Conservation (phyloP, 1,140 invertebrate species). For the Hyles euphorbiae region DNA sequence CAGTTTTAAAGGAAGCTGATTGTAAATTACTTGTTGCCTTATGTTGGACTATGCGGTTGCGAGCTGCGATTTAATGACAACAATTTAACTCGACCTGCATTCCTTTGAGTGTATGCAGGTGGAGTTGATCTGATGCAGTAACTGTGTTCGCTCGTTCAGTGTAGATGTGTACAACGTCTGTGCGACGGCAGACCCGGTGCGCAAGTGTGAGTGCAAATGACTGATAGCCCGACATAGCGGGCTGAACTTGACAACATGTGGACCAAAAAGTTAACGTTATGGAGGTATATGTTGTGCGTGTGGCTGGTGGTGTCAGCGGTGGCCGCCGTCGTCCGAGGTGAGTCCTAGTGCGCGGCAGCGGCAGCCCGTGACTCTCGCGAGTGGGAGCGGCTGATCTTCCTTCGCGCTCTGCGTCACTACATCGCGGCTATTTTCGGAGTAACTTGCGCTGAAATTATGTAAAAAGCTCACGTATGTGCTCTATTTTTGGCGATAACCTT, state of each 20-base stretch:
- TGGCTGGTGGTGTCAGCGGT: constrained; percentile 62
- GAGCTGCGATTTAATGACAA: constrained; percentile 40
- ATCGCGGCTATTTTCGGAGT: constrained; percentile 62
- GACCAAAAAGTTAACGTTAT: constrained; percentile 69
- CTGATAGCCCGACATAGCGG: constrained; percentile 56
- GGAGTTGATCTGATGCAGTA: constrained; percentile 31
- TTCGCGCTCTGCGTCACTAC: constrained; percentile 54
- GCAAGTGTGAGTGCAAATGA: constrained; percentile 72
- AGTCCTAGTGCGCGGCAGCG: constrained; percentile 26
- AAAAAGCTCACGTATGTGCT: constrained; percentile 65
- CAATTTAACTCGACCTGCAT: constrained; percentile 45
- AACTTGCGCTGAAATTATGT: constrained; percentile 74
- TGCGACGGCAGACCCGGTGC: constrained; percentile 64
- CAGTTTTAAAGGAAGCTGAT: too few relatives aligned
- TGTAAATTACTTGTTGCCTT: too few relatives aligned
- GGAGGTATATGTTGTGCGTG: constrained; percentile 72
- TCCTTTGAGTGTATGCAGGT: constrained; percentile 42
- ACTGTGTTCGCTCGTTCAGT: constrained; percentile 44
- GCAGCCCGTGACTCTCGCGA: constrained; percentile 11
- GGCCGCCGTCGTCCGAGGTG: constrained; percentile 63
- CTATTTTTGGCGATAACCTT: constrained; percentile 71
- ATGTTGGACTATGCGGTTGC: too few relatives aligned
- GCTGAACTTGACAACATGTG: constrained; percentile 65
- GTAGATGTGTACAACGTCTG: constrained; percentile 55
- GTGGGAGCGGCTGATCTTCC: constrained; percentile 36